These are phyloP conservation scores for Anabacerthia variegaticeps DNA, from an alignment of 2,797 vertebrate species.

Conservation along the genomic window DNA sequence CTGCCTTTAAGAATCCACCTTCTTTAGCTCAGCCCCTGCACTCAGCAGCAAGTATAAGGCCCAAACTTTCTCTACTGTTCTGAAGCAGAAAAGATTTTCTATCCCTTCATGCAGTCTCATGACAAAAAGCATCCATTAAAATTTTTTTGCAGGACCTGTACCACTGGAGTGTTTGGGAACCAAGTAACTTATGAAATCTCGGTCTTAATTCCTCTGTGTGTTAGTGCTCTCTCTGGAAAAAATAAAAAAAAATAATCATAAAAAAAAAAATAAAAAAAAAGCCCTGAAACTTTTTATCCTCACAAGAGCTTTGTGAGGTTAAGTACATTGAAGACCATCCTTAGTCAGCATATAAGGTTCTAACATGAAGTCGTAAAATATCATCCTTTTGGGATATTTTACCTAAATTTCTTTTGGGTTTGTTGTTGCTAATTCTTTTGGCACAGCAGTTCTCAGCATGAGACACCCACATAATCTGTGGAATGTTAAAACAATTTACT, in stretches of 20 bases:
- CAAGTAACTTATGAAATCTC: not conserved
- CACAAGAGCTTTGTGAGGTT: not conserved
- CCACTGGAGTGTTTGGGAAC: not conserved
- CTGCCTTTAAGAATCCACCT: not conserved
- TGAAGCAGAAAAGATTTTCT: not conserved
- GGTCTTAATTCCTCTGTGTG: not conserved
- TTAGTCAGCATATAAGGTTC: not conserved
- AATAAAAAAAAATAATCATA: not conserved
- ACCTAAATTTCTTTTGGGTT: not conserved
- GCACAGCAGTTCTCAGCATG: not conserved
- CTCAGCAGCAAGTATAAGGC: not conserved
- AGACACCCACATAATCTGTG: not conserved
- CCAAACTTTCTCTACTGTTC: not conserved
- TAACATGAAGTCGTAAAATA: not conserved
- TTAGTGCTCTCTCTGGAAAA: not conserved
- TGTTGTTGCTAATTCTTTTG: not conserved
- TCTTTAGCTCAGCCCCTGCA: not conserved
- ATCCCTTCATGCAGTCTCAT: not conserved
- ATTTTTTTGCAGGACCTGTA: not conserved
- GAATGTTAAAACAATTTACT: slow-evolving; percentile 13
- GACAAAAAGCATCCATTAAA: not conserved
- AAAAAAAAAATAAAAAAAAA: too few species aligned
- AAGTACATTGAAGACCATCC: not conserved
- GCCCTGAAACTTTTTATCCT: not conserved
- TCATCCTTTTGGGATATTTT: not conserved